These are phyloP conservation scores for Ctenicera cuprea DNA, from an alignment of 2,888 invertebrate genomes.

Conservation along the genomic window DNA sequence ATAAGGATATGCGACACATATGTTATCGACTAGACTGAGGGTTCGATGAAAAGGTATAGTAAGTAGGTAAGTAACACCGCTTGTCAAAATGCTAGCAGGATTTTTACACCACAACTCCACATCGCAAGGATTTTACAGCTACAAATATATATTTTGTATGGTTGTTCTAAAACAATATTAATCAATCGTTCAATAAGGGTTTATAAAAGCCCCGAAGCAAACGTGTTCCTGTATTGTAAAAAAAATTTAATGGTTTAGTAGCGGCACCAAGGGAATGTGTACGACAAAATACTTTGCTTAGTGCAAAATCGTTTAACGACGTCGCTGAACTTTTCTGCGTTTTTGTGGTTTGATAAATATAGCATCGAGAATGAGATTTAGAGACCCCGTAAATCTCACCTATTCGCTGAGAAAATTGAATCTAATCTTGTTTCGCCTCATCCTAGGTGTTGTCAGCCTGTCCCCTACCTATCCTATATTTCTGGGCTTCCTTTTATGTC, in stretches of 20 bases:
- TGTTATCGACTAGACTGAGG: slow-evolving; percentile 17
- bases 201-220: background rate
- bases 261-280: background rate
- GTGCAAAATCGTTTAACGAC: slow-evolving; percentile 26
- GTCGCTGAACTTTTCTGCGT: slow-evolving; percentile 33
- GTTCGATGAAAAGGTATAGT: slow-evolving; percentile 5
- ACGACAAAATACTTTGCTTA: slow-evolving; percentile 7
- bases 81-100: background rate
- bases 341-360: slow-evolving; percentile 45
- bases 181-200: too few species aligned
- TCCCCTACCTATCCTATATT: slow-evolving; percentile 49
- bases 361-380: slow-evolving; percentile 49
- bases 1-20: slow-evolving; percentile 8
- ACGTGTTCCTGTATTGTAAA: background rate
- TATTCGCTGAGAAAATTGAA: slow-evolving; percentile 56
- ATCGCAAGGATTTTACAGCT: background rate
- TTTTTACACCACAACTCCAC: background rate
- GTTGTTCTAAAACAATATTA: too few species aligned
- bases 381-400: slow-evolving; percentile 53
- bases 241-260: background rate
- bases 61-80: slow-evolving; percentile 11
- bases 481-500: slow-evolving; percentile 51
- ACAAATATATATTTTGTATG: too few species aligned
- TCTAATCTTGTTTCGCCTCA: slow-evolving; percentile 55
- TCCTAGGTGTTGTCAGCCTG: slow-evolving; percentile 50